These are phyloP conservation scores for Ligdia adustata DNA, from an alignment of 2,888 invertebrate genomes.

Conservation along the genomic window DNA sequence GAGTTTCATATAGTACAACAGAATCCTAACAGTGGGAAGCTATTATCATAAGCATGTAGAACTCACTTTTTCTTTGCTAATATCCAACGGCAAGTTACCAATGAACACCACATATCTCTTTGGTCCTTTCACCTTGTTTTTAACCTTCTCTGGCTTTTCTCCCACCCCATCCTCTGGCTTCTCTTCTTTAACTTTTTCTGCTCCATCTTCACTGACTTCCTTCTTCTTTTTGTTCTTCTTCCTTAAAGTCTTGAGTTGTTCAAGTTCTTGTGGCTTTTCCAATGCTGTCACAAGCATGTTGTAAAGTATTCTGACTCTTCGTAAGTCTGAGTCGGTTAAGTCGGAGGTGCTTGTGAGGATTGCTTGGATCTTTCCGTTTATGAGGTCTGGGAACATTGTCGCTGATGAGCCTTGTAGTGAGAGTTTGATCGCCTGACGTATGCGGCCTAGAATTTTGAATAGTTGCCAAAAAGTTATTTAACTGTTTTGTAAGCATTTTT, in stretches of 20 bases:
- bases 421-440: conserved; percentile 59
- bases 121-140: conserved; percentile 43
- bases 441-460: conserved; percentile 57
- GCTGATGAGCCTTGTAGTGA: conserved; percentile 60
- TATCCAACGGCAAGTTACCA: conserved; percentile 68
- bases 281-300: conserved; percentile 63
- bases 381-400: conserved; percentile 58
- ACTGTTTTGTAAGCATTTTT: not conserved
- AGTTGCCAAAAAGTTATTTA: not conserved
- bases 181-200: conserved; percentile 18
- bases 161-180: not conserved
- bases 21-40: too few species aligned
- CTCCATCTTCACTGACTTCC: conserved; percentile 14
- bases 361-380: conserved; percentile 61
- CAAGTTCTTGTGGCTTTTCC: conserved; percentile 17
- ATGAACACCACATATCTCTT: conserved; percentile 79
- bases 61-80: conserved; percentile 63
- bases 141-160: conserved; percentile 25
- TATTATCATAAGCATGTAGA: too few species aligned
- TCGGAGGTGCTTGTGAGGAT: conserved; percentile 49
- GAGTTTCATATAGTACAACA: too few species aligned
- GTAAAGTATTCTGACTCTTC: conserved; percentile 66
- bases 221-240: conserved; percentile 34
- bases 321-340: conserved; percentile 57
- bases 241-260: not conserved